Percentiles rank a stretch among this genome's conserved stretches.
Evolutionary conservation across 2,888 invertebrate species (phyloP).

Genomic region (Tipula helvola): DNA sequence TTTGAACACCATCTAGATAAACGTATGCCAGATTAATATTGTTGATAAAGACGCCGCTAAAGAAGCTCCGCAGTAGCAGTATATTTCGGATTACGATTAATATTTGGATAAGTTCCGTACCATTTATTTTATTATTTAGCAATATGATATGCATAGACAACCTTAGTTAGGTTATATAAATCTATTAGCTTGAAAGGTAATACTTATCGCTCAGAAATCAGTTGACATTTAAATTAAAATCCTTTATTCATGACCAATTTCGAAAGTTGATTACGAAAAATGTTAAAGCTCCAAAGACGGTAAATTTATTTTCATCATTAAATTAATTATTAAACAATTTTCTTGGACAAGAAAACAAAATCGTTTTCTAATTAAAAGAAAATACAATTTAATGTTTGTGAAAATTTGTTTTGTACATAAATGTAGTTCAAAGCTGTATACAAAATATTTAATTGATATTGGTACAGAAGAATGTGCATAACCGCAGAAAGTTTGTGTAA

Average conservation of each 20-base stretch:
- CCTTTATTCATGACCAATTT: neutral
- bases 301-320: neutral
- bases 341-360: neutral
- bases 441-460: neutral
- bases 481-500: neutral
- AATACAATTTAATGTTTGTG: neutral
- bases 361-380: neutral
- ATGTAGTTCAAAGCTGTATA: neutral
- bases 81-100: no score
- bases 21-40: no score
- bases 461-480: neutral
- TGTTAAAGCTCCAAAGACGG: neutral
- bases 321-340: neutral
- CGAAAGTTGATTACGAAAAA: neutral
- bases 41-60: no score
- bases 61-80: no score
- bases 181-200: no score
- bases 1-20: no score
- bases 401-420: neutral
- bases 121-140: no score
- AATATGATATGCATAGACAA: no score
- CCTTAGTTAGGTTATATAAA: no score
- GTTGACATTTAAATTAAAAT: no score
- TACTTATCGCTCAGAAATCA: no score
- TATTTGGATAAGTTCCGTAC: no score